Percentiles rank a stretch among this genome's conserved stretches.
phyloP scores from a whole-genome alignment of 2,113 vertebrate species.

The Vidua macroura region DNA sequence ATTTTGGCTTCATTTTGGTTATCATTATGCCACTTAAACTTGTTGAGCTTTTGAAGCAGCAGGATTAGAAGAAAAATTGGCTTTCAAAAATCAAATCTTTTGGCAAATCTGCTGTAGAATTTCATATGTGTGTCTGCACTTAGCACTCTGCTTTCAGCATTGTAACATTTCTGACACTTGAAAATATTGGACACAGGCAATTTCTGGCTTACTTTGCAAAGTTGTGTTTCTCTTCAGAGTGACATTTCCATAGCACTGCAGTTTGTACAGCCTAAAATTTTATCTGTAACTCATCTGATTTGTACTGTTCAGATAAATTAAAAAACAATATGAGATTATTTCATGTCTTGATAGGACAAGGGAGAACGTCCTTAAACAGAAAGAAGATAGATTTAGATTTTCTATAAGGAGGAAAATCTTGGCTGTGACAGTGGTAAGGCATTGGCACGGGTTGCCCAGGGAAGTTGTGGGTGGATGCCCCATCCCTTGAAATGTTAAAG shows the following conservation, averaged over 20 bases:
- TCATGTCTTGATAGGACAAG: not conserved
- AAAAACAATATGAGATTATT: not conserved
- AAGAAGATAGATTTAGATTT: not conserved
- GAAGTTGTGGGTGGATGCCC: not conserved
- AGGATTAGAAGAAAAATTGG: not conserved
- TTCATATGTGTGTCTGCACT: not conserved
- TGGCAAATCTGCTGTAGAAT: not conserved
- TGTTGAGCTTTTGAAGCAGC: not conserved
- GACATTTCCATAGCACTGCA: not conserved
- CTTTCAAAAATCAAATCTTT: not conserved
- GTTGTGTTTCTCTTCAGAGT: not conserved
- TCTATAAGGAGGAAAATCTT: not conserved
- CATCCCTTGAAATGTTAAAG: not conserved
- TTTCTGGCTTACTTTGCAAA: not conserved
- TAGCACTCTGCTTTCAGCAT: not conserved
- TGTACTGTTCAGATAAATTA: not conserved
- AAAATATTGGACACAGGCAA: not conserved
- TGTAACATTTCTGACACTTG: not conserved
- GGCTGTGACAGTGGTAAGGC: not conserved
- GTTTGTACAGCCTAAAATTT: not conserved
- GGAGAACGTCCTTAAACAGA: not conserved
- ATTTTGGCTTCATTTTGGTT: not conserved
- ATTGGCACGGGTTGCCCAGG: not conserved
- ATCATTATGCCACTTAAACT: not conserved
- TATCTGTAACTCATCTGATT: not conserved